phyloP scores from a whole-genome alignment of 2,888 invertebrate species.

The Slavum lentiscoides region DNA sequence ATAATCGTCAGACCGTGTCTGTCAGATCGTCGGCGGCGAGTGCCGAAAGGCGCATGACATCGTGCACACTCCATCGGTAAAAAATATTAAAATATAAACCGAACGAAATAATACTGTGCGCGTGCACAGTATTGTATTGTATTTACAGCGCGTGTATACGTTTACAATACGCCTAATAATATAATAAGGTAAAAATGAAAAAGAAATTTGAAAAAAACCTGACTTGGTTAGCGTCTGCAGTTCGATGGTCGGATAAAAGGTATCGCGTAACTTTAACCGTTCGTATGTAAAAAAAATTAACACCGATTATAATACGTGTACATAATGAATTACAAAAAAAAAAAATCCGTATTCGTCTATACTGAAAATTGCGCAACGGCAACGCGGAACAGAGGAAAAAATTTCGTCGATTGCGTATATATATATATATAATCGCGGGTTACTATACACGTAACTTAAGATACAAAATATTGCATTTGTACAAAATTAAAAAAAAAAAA shows the following conservation, averaged over 20 bases:
- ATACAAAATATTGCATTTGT: too few relatives aligned
- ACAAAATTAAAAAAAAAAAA: too few relatives aligned
- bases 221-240: background rate
- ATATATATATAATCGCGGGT: too few relatives aligned
- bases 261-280: background rate
- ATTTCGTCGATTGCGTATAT: conserved; percentile 9
- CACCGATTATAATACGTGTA: conserved; percentile 9
- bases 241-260: conserved; percentile 29
- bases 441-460: too few relatives aligned
- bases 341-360: background rate
- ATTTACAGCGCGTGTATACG: background rate
- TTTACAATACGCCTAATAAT: background rate
- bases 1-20: conserved; percentile 48
- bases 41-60: conserved; percentile 37
- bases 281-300: conserved; percentile 16
- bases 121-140: too few relatives aligned
- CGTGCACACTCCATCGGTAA: conserved; percentile 32
- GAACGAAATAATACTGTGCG: conserved; percentile 15
- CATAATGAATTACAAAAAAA: conserved; percentile 25
- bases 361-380: conserved; percentile 27
- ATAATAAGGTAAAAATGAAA: conserved; percentile 17
- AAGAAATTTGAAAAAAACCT: too few relatives aligned
- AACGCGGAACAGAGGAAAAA: conserved; percentile 39
- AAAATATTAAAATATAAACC: background rate
- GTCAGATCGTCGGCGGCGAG: conserved; percentile 41